A percentile compares a stretch with the other conserved stretches of the same genome.
phyloP scores from a whole-genome alignment of 1,140 invertebrate species.

The Tetragonula clypearis region DNA sequence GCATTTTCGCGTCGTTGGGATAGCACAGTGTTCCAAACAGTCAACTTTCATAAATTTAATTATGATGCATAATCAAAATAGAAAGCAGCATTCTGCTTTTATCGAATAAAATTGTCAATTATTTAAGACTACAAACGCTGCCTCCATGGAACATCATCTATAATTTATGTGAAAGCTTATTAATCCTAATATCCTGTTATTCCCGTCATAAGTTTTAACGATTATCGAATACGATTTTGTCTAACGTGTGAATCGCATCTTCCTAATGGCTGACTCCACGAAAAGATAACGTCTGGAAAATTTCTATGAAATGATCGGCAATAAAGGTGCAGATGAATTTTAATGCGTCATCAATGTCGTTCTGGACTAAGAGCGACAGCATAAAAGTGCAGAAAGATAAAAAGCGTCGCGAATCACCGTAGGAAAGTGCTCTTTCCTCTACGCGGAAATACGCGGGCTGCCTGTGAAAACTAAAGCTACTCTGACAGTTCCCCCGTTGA shows the following conservation, averaged over 20 bases:
- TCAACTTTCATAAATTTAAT: constrained; percentile 62
- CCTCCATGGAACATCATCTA: background rate
- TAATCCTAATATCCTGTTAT: background rate
- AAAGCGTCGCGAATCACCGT: constrained; percentile 53
- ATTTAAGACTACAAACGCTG: background rate
- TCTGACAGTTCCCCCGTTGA: constrained; percentile 49
- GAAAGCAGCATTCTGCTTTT: constrained; percentile 6
- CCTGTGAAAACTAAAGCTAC: constrained; percentile 50
- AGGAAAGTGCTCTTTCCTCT: constrained; percentile 46
- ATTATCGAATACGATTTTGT: background rate
- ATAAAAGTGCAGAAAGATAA: constrained; percentile 54
- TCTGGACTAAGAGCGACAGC: constrained; percentile 49
- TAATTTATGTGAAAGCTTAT: background rate
- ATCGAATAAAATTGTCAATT: constrained; percentile 24
- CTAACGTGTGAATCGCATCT: background rate
- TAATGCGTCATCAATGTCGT: constrained; percentile 54
- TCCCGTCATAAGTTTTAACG: background rate
- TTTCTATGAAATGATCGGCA: constrained; percentile 33
- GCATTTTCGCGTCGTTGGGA: constrained; percentile 48
- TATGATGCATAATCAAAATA: constrained; percentile 43
- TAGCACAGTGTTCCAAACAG: constrained; percentile 42
- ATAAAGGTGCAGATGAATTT: constrained; percentile 57
- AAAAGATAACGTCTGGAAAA: constrained; percentile 27
- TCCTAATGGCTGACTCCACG: background rate
- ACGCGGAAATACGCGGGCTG: constrained; percentile 24